These are phyloP conservation scores for Conchocele bisecta DNA, from an alignment of 2,888 invertebrate species.

Conservation along the genomic window DNA sequence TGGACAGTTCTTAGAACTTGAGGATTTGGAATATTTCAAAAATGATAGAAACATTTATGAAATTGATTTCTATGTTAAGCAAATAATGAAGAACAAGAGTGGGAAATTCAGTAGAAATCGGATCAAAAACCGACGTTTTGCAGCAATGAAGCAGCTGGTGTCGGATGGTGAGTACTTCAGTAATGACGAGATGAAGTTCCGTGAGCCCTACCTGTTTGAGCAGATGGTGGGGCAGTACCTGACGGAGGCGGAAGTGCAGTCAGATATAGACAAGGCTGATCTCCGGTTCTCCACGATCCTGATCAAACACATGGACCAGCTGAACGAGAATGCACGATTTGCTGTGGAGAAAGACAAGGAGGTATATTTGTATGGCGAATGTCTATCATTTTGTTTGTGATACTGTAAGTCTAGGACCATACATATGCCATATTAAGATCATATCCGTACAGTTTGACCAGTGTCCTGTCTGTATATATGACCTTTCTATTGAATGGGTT, in stretches of 20 bases:
- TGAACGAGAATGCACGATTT: slow-evolving; percentile 86
- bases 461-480: too few relatives aligned
- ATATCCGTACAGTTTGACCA: too few relatives aligned
- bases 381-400: too few relatives aligned
- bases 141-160: slow-evolving; percentile 90
- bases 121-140: slow-evolving; percentile 90
- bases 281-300: slow-evolving; percentile 88
- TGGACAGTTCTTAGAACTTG: slow-evolving; percentile 87
- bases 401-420: too few relatives aligned
- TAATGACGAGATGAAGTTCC: slow-evolving; percentile 95
- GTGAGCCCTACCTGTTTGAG: slow-evolving; percentile 95
- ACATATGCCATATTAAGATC: too few relatives aligned
- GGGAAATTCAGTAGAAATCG: slow-evolving; percentile 57
- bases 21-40: slow-evolving; percentile 89
- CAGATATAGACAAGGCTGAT: slow-evolving; percentile 82
- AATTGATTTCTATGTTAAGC: slow-evolving; percentile 87
- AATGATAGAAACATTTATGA: slow-evolving; percentile 84
- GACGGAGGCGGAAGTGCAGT: slow-evolving; percentile 89
- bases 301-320: slow-evolving; percentile 89
- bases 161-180: slow-evolving; percentile 91
- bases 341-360: slow-evolving; percentile 85
- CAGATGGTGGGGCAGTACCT: slow-evolving; percentile 94
- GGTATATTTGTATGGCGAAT: too few relatives aligned
- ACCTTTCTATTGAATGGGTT: too few relatives aligned
- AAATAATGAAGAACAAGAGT: slow-evolving; percentile 79